Percentiles rank a stretch among this genome's conserved stretches.
These are phyloP conservation scores for Heliconius hermathena DNA, from an alignment of 1,140 invertebrate genomes.

Conservation along the genomic window DNA sequence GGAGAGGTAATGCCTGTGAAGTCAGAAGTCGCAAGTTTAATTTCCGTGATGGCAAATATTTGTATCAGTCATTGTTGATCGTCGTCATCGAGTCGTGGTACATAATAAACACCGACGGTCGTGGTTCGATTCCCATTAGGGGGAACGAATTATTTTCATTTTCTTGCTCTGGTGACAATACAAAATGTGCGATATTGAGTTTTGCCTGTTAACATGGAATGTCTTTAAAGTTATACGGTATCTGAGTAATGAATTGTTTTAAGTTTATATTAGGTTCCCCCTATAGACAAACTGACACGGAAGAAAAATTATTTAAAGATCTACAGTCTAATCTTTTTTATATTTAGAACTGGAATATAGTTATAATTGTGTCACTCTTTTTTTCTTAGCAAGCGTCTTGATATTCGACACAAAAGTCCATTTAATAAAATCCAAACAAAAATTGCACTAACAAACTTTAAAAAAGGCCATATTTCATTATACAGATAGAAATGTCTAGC, in stretches of 20 bases:
- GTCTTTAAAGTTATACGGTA: background rate
- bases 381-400: too few relatives aligned
- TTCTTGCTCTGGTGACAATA: background rate
- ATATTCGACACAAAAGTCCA: too few relatives aligned
- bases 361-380: too few relatives aligned
- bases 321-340: background rate
- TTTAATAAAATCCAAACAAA: too few relatives aligned
- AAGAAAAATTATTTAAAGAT: background rate
- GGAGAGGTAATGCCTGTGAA: background rate
- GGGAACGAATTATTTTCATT: background rate
- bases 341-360: background rate
- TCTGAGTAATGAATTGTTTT: background rate
- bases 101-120: background rate
- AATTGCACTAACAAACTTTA: too few relatives aligned
- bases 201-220: background rate
- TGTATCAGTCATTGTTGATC: background rate
- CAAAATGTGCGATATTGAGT: background rate
- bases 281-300: too few relatives aligned
- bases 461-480: too few relatives aligned
- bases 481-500: too few relatives aligned
- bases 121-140: background rate
- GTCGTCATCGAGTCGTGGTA: too few relatives aligned
- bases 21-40: background rate
- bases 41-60: constrained; percentile 2
- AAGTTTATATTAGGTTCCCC: background rate